These are phyloP conservation scores for Penaeus chinensis DNA, from an alignment of 1,140 invertebrate species.

Conservation along the genomic window DNA sequence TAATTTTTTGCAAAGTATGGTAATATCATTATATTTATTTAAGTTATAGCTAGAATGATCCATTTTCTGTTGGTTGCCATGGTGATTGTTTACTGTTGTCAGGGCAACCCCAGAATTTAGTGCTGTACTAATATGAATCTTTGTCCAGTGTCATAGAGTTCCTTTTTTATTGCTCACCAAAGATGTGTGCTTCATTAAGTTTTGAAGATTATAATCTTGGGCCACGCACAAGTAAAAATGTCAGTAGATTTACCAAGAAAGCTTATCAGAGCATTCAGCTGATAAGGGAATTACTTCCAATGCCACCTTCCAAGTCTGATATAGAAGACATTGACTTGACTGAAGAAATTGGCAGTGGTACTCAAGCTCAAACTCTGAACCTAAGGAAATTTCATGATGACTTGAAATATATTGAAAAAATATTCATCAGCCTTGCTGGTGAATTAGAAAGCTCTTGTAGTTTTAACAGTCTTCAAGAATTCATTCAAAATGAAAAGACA, in stretches of 20 bases:
- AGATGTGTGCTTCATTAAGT: no score
- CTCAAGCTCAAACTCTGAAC: neutral
- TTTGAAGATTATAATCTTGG: no score
- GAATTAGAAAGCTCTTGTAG: slow-evolving; percentile 1
- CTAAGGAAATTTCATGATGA: slow-evolving; percentile 46
- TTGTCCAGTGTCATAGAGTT: no score
- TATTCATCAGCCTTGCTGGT: slow-evolving; percentile 17
- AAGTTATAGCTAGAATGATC: no score
- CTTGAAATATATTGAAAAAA: slow-evolving; percentile 23
- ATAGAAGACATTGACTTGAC: neutral
- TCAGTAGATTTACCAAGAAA: slow-evolving; percentile 18
- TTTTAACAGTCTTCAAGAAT: slow-evolving; percentile 33
- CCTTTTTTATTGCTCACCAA: no score
- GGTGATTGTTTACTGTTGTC: no score
- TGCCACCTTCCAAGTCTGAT: slow-evolving; percentile 1
- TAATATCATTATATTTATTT: no score
- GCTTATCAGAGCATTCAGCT: slow-evolving; percentile 22
- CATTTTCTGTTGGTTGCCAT: no score
- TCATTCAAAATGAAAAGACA: slow-evolving; percentile 25
- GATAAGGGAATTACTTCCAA: slow-evolving; percentile 14
- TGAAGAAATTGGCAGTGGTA: slow-evolving; percentile 14
- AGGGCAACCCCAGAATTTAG: no score
- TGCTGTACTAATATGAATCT: no score
- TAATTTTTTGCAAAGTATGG: no score
- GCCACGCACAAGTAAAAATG: no score